Conservation (phyloP, 2,797 vertebrate species). For the Fundulus diaphanus region DNA sequence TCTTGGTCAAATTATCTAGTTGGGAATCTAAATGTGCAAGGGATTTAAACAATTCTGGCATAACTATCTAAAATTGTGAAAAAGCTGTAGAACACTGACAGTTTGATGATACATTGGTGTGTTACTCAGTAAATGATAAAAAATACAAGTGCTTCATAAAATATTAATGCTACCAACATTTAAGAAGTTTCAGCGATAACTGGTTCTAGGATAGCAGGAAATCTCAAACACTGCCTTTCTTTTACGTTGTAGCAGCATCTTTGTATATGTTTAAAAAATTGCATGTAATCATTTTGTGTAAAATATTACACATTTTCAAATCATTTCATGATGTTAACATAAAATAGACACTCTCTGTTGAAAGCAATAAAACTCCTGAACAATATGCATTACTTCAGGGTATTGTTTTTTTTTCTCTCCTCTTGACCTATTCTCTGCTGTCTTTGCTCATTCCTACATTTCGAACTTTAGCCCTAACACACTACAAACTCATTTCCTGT, state of each 20-base stretch:
- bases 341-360: no score
- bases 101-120: not conserved
- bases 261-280: not conserved
- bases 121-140: not conserved
- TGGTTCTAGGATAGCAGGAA: not conserved
- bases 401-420: not conserved
- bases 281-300: no score
- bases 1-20: not conserved
- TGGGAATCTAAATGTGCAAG: not conserved
- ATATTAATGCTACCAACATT: not conserved
- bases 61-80: not conserved
- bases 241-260: not conserved
- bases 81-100: not conserved
- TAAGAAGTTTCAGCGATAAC: not conserved
- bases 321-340: not conserved
- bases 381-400: not conserved
- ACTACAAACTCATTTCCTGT: slow-evolving; percentile 57
- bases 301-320: not conserved
- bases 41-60: not conserved
- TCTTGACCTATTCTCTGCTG: not conserved
- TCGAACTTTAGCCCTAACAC: slow-evolving; percentile 37
- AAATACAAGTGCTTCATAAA: not conserved
- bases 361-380: not conserved
- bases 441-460: slow-evolving; percentile 46
- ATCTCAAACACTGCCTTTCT: not conserved